Conservation (phyloP, 2,888 invertebrate genomes). For the Stenoptilia bipunctidactyla region DNA sequence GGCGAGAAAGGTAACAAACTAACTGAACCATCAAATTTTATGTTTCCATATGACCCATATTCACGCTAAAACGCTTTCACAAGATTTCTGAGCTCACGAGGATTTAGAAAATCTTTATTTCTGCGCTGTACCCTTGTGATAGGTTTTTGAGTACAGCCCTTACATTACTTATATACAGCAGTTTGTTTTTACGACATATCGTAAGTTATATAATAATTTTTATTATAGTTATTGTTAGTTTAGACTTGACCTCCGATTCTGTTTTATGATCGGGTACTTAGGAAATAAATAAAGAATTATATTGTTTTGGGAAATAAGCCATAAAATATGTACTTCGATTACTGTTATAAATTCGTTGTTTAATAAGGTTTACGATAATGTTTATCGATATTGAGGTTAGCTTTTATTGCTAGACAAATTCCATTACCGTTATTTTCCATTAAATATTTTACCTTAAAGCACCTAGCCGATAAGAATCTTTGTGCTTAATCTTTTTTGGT, state of each 20-base stretch:
- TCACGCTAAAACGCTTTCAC: conserved; percentile 54
- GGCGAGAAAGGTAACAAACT: conserved; percentile 77
- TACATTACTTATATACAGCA: not conserved
- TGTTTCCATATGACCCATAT: conserved; percentile 61
- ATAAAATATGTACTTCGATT: too few relatives aligned
- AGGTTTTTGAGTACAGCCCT: conserved; percentile 29
- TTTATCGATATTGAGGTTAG: too few relatives aligned
- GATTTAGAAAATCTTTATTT: conserved; percentile 64
- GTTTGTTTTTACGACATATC: conserved; percentile 33
- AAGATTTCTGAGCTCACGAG: conserved; percentile 58
- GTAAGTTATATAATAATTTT: not conserved
- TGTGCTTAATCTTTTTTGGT: too few relatives aligned
- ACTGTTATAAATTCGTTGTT: too few relatives aligned
- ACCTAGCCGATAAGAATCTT: too few relatives aligned
- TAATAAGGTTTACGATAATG: too few relatives aligned
- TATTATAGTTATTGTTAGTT: not conserved
- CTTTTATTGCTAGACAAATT: too few relatives aligned
- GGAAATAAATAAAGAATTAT: not conserved
- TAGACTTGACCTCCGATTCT: not conserved
- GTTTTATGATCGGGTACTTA: not conserved
- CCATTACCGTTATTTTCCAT: too few relatives aligned
- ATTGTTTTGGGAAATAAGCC: not conserved
- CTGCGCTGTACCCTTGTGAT: conserved; percentile 35
- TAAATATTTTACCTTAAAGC: too few relatives aligned
- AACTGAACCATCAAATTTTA: conserved; percentile 68